A percentile compares a stretch with the other conserved stretches of the same genome.
Evolutionary conservation across 1,140 invertebrate species (phyloP).

Genomic region (Dendrolimus kikuchii): DNA sequence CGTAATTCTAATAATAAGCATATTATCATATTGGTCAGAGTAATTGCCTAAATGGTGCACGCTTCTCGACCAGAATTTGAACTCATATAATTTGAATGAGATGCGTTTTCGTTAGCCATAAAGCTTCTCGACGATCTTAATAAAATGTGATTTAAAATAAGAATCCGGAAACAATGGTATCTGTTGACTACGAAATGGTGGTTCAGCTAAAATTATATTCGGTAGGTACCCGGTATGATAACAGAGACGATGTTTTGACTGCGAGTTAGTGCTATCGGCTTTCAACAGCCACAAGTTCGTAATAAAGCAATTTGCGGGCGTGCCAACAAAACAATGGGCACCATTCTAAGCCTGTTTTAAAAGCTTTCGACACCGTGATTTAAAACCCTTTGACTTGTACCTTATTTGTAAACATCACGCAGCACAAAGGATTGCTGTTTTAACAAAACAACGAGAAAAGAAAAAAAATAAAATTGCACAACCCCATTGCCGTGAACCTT

Average conservation of each 20-base stretch:
- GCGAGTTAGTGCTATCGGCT: conserved; percentile 62
- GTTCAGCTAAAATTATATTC: too few relatives aligned
- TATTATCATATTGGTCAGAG: too few relatives aligned
- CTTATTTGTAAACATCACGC: conserved; percentile 65
- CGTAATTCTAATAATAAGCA: too few relatives aligned
- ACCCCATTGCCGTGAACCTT: conserved; percentile 57
- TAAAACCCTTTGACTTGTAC: conserved; percentile 68
- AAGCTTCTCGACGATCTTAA: too few relatives aligned
- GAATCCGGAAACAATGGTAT: too few relatives aligned
- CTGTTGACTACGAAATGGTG: too few relatives aligned
- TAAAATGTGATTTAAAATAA: too few relatives aligned
- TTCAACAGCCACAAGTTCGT: conserved; percentile 49
- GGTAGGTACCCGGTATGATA: conserved; percentile 29
- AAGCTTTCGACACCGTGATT: conserved; percentile 68
- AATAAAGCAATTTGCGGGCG: conserved; percentile 69
- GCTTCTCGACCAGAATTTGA: too few relatives aligned
- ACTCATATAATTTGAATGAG: too few relatives aligned
- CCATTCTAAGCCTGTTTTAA: conserved; percentile 67
- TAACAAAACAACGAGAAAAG: conserved; percentile 14
- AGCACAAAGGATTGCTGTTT: conserved; percentile 62
- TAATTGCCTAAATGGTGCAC: too few relatives aligned
- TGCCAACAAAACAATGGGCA: conserved; percentile 63
- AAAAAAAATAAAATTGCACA: conserved; percentile 61
- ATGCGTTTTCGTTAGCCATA: too few relatives aligned
- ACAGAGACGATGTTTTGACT: conserved; percentile 41